Percentiles rank a stretch among this genome's conserved stretches.
Conservation (phyloP, 2,888 invertebrate genomes). For the Idaea dimidiata region DNA sequence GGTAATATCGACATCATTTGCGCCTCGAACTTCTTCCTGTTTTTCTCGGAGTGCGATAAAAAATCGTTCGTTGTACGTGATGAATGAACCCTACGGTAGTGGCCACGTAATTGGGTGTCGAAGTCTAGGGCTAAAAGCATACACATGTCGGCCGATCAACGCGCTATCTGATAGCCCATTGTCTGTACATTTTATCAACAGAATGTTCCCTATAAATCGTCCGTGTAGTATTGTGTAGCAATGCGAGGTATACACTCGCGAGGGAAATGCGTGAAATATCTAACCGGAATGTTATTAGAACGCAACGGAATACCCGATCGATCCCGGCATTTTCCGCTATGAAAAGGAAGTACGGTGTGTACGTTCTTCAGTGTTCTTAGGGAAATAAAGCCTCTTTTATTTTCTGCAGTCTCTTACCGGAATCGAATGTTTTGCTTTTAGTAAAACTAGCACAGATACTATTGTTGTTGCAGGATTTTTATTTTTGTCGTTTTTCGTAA, state of each 20-base stretch:
- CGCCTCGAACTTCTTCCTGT: conserved; percentile 42
- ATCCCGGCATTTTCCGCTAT: conserved; percentile 53
- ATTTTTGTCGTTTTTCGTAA: too few relatives aligned
- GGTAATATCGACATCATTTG: conserved; percentile 45
- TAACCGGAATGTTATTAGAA: conserved; percentile 73
- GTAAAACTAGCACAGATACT: too few relatives aligned
- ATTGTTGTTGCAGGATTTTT: too few relatives aligned
- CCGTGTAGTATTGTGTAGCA: conserved; percentile 61
- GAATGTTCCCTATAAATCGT: conserved; percentile 74
- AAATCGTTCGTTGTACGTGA: conserved; percentile 66
- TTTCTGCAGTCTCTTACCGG: conserved; percentile 3
- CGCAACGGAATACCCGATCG: conserved; percentile 60
- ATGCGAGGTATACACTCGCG: conserved; percentile 51
- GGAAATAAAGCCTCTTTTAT: conserved; percentile 35
- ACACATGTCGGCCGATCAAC: conserved; percentile 66
- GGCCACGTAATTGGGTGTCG: conserved; percentile 73
- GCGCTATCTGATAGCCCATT: conserved; percentile 69
- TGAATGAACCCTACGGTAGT: conserved; percentile 61
- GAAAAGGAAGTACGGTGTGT: conserved; percentile 47
- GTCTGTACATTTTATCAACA: conserved; percentile 68
- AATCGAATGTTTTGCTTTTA: conserved; percentile 2
- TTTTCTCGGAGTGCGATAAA: conserved; percentile 53
- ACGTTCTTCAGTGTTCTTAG: conserved; percentile 32
- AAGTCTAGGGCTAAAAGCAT: conserved; percentile 75
- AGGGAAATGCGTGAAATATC: conserved; percentile 58